Conservation (phyloP, 2,797 vertebrate genomes). For the Lophius americanus region DNA sequence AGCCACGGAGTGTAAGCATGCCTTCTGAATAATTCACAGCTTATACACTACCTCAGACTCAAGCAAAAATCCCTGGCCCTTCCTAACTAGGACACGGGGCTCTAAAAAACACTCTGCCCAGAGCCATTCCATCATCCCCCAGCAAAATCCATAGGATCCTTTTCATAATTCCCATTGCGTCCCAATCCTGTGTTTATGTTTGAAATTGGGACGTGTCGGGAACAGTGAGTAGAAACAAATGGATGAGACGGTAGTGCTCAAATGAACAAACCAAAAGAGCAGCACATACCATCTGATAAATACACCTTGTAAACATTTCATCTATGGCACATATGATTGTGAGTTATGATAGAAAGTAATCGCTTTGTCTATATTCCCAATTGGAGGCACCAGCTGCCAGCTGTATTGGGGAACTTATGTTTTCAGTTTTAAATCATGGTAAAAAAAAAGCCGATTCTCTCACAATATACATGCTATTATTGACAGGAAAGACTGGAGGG, state of each 20-base stretch:
- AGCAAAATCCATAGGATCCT: slow-evolving; percentile 52
- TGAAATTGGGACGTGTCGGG: slow-evolving; percentile 40
- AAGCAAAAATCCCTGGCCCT: slow-evolving; percentile 48
- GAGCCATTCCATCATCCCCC: slow-evolving; percentile 35
- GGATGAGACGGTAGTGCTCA: slow-evolving; percentile 43
- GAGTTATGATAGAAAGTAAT: slow-evolving; percentile 17
- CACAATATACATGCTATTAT: slow-evolving; percentile 25
- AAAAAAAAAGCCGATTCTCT: slow-evolving; percentile 11
- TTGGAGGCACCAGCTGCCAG: slow-evolving; percentile 41
- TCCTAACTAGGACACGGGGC: slow-evolving; percentile 72
- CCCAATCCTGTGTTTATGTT: slow-evolving; percentile 53
- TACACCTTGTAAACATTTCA: slow-evolving; percentile 45
- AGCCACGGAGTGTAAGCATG: slow-evolving; percentile 48
- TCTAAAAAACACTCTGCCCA: slow-evolving; percentile 54
- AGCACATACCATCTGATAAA: slow-evolving; percentile 48
- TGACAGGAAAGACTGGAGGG: slow-evolving; percentile 42
- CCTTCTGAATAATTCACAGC: slow-evolving; percentile 79
- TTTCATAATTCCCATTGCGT: slow-evolving; percentile 32
- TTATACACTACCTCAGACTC: slow-evolving; percentile 63
- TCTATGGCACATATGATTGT: slow-evolving; percentile 30
- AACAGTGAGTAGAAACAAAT: slow-evolving; percentile 28
- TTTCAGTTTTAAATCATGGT: slow-evolving; percentile 16
- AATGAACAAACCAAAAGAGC: slow-evolving; percentile 30
- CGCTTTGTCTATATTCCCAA: not conserved
- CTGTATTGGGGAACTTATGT: slow-evolving; percentile 25